These are phyloP conservation scores for Atractosteus spatula DNA, from an alignment of 2,113 vertebrate species.

Conservation along the genomic window DNA sequence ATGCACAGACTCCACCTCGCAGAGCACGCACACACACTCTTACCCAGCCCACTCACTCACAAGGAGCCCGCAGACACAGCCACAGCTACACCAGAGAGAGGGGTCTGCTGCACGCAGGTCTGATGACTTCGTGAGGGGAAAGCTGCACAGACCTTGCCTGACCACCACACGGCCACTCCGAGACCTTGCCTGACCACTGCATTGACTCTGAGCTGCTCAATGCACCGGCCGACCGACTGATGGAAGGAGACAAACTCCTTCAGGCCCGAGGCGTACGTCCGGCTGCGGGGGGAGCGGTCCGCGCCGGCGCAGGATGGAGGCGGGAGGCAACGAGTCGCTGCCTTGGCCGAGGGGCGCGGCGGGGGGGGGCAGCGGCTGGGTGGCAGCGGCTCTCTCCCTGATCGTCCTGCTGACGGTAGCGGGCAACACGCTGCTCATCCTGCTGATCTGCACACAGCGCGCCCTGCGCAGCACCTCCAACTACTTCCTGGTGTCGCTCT, in stretches of 20 bases:
- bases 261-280: slow-evolving; percentile 44
- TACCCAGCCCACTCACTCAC: too few species aligned
- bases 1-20: too few species aligned
- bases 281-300: slow-evolving; percentile 21
- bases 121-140: too few species aligned
- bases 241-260: slow-evolving; percentile 12
- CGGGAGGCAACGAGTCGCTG: background rate
- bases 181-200: slow-evolving; percentile 37
- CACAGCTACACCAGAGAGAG: too few species aligned
- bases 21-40: too few species aligned
- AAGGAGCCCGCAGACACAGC: too few species aligned
- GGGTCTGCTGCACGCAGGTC: too few species aligned
- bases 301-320: too few species aligned
- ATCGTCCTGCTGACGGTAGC: slow-evolving; percentile 82
- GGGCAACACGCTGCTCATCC: slow-evolving; percentile 84
- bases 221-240: slow-evolving; percentile 31
- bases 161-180: background rate
- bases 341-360: slow-evolving; percentile 66
- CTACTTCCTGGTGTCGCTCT: slow-evolving; percentile 93
- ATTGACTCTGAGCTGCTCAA: slow-evolving; percentile 39
- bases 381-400: slow-evolving; percentile 76
- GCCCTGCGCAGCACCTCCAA: slow-evolving; percentile 92
- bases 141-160: too few species aligned
- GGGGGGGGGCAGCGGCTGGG: slow-evolving; percentile 64
- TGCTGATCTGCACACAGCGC: slow-evolving; percentile 83